phyloP scores from a whole-genome alignment of 2,888 invertebrate genomes.

The Sepioteuthis lessoniana region DNA sequence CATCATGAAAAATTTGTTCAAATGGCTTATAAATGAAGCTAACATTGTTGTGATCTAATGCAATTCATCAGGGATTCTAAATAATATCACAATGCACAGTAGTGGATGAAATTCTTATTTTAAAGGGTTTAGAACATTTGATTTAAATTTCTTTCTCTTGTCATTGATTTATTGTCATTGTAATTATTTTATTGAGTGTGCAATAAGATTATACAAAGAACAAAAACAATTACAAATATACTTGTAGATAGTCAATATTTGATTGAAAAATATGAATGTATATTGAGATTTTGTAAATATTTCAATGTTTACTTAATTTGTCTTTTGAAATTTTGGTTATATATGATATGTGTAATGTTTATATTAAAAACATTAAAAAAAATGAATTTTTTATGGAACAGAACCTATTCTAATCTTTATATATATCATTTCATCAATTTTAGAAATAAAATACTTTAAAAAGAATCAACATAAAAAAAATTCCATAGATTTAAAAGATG shows the following conservation, averaged over 20 bases:
- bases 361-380: no score
- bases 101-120: background rate
- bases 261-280: background rate
- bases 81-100: background rate
- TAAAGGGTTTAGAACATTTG: background rate
- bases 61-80: background rate
- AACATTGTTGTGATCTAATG: background rate
- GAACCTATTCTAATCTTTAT: no score
- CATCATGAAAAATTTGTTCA: background rate
- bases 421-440: no score
- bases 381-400: no score
- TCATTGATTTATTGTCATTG: background rate
- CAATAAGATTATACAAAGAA: background rate
- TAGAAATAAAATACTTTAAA: background rate
- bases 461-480: background rate
- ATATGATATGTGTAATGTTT: background rate
- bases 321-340: background rate
- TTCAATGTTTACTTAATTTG: background rate
- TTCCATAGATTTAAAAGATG: no score
- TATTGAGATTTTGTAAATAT: background rate
- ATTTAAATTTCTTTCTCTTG: background rate
- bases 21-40: background rate
- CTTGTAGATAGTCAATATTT: background rate
- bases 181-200: background rate
- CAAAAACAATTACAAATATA: background rate